Conservation (phyloP, 2,888 invertebrate species). For the Pelosia muscerda region DNA sequence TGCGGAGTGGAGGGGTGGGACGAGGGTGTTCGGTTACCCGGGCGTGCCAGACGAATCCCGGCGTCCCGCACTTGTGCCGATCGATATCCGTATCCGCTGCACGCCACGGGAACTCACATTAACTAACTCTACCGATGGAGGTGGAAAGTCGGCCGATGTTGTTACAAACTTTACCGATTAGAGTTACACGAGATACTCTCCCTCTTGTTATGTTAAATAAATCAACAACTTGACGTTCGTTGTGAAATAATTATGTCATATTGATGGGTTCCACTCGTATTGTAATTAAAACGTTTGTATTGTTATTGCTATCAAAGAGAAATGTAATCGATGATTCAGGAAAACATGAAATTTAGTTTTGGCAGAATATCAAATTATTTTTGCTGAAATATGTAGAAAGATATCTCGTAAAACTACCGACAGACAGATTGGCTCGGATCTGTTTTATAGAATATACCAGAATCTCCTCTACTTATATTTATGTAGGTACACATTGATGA, state of each 20-base stretch:
- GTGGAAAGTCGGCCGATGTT: slow-evolving; percentile 83
- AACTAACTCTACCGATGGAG: slow-evolving; percentile 78
- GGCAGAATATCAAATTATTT: slow-evolving; percentile 40
- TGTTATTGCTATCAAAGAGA: slow-evolving; percentile 7
- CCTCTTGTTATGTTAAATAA: slow-evolving; percentile 73
- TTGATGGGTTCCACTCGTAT: slow-evolving; percentile 37
- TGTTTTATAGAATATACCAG: slow-evolving; percentile 32
- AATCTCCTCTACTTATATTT: slow-evolving; percentile 14
- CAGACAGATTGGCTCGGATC: slow-evolving; percentile 40
- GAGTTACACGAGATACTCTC: slow-evolving; percentile 69
- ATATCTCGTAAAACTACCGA: slow-evolving; percentile 25
- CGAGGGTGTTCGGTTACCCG: slow-evolving; percentile 68
- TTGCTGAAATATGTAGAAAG: slow-evolving; percentile 29
- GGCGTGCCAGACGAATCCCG: slow-evolving; percentile 82
- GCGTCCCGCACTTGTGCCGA: slow-evolving; percentile 81
- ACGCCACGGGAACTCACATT: slow-evolving; percentile 81
- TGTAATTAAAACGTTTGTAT: slow-evolving; percentile 28
- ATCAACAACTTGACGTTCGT: slow-evolving; percentile 65
- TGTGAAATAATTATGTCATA: slow-evolving; percentile 44
- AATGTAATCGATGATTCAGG: slow-evolving; percentile 20
- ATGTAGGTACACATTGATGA: slow-evolving; percentile 14
- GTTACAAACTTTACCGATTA: slow-evolving; percentile 84
- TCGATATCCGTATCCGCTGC: slow-evolving; percentile 83
- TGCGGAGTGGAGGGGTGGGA: slow-evolving; percentile 52
- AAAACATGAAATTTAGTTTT: slow-evolving; percentile 35